Evolutionary conservation across 23 tunicate species (phyloP).

Genomic region (Diplosoma virens): DNA sequence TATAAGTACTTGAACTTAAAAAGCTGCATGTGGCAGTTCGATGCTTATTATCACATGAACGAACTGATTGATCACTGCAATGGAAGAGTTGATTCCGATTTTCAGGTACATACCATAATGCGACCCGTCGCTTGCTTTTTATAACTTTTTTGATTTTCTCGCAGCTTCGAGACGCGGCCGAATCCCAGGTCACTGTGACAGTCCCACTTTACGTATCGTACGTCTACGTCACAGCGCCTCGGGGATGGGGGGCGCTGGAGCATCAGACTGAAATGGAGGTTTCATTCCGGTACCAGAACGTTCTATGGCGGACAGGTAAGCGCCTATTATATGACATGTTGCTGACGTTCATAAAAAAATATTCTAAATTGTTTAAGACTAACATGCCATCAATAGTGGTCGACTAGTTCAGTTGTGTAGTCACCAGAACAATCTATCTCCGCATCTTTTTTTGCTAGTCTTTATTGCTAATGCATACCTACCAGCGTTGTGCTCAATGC

Average conservation of each 20-base stretch:
- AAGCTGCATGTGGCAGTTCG: constrained; percentile 96
- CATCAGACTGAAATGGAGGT: constrained; percentile 88
- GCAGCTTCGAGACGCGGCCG: constrained; percentile 76
- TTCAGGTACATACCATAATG: constrained; percentile 38
- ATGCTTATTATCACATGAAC: constrained; percentile 89
- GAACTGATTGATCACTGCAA: constrained; percentile 86
- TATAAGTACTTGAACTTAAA: constrained; percentile 96
- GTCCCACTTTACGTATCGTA: constrained; percentile 95
- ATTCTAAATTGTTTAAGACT: too few relatives aligned
- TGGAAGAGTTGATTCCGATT: constrained; percentile 78
- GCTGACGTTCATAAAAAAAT: too few relatives aligned
- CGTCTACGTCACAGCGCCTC: constrained; percentile 93
- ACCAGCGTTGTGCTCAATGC: too few relatives aligned
- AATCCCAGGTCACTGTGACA: constrained; percentile 91
- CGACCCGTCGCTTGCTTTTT: neutral
- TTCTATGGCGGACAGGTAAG: constrained; percentile 62
- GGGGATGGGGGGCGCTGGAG: constrained; percentile 97
- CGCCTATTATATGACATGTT: too few relatives aligned
- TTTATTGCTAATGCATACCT: too few relatives aligned
- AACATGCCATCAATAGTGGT: too few relatives aligned
- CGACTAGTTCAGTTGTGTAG: too few relatives aligned
- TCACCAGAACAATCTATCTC: too few relatives aligned
- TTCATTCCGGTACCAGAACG: constrained; percentile 78
- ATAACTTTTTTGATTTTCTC: neutral
- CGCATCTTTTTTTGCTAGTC: too few relatives aligned